A percentile compares a stretch with the other conserved stretches of the same genome.
phyloP scores from a whole-genome alignment of 1,140 invertebrate species.

The Leguminivora glycinivorella region DNA sequence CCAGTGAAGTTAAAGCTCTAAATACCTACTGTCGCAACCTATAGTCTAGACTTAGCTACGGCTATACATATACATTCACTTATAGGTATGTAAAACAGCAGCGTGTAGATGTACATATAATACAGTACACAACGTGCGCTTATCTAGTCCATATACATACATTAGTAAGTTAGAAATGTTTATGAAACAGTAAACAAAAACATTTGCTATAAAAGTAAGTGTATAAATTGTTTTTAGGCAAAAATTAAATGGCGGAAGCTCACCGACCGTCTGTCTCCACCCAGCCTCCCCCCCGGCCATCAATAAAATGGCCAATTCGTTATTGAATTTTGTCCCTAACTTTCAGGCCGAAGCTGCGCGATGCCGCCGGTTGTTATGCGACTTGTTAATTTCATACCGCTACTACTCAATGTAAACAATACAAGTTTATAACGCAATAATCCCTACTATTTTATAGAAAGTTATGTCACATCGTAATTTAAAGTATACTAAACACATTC shows the following conservation, averaged over 20 bases:
- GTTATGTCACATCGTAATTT: slow-evolving; percentile 73
- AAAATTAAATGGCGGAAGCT: slow-evolving; percentile 69
- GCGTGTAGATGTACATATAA: slow-evolving; percentile 16
- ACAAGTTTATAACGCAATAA: slow-evolving; percentile 54
- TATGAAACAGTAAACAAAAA: slow-evolving; percentile 43
- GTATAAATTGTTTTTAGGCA: slow-evolving; percentile 44
- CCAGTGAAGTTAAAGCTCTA: slow-evolving; percentile 15
- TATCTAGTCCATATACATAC: slow-evolving; percentile 31
- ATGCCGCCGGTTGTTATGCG: slow-evolving; percentile 71
- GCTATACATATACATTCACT: slow-evolving; percentile 13
- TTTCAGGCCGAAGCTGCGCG: slow-evolving; percentile 67
- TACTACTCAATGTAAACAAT: slow-evolving; percentile 67
- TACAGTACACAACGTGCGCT: slow-evolving; percentile 16
- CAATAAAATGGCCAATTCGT: slow-evolving; percentile 80
- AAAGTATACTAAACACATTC: slow-evolving; percentile 56
- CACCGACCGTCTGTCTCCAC: slow-evolving; percentile 66
- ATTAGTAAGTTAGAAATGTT: slow-evolving; percentile 27
- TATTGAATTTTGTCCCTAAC: slow-evolving; percentile 77
- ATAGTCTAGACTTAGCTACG: slow-evolving; percentile 24
- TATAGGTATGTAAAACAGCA: slow-evolving; percentile 6
- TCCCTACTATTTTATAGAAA: slow-evolving; percentile 58
- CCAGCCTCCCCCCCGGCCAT: slow-evolving; percentile 76
- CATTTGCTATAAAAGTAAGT: slow-evolving; percentile 46
- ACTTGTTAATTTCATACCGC: slow-evolving; percentile 64
- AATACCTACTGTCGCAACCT: slow-evolving; percentile 24